Percentiles rank a stretch among this genome's conserved stretches.
Evolutionary conservation across 1,140 invertebrate genomes (phyloP).

Genomic region (Ceratosolen fusciceps): DNA sequence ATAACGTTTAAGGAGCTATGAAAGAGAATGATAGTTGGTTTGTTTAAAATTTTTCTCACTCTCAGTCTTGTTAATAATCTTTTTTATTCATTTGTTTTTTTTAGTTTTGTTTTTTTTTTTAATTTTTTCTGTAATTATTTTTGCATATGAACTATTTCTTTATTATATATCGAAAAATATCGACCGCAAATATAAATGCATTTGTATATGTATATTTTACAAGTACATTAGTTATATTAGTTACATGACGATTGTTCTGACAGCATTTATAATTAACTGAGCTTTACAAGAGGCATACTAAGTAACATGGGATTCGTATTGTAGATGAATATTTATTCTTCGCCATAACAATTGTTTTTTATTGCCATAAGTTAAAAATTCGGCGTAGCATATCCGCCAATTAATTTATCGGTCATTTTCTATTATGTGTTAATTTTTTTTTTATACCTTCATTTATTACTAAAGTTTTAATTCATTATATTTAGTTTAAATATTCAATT

Average conservation of each 20-base stretch:
- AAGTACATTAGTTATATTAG: conserved; percentile 45
- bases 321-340: conserved; percentile 1
- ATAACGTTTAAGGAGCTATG: conserved; percentile 14
- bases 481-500: conserved; percentile 29
- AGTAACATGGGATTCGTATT: neutral
- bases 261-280: conserved; percentile 39
- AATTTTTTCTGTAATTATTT: conserved; percentile 20
- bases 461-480: neutral
- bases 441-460: neutral
- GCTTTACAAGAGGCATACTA: conserved; percentile 34
- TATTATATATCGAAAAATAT: conserved; percentile 46
- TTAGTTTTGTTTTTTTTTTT: conserved; percentile 5
- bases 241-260: conserved; percentile 49
- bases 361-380: conserved; percentile 43
- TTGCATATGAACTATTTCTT: conserved; percentile 33
- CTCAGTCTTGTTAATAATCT: conserved; percentile 17
- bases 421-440: neutral
- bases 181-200: conserved; percentile 39
- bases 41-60: neutral
- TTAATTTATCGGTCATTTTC: conserved; percentile 42
- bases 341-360: conserved; percentile 18
- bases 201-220: conserved; percentile 22
- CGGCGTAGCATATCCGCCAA: neutral
- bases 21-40: conserved; percentile 45
- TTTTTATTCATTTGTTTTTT: conserved; percentile 7